Base-by-base conservation (phyloP, 2,113 vertebrate species). In the Grus americana region DNA sequence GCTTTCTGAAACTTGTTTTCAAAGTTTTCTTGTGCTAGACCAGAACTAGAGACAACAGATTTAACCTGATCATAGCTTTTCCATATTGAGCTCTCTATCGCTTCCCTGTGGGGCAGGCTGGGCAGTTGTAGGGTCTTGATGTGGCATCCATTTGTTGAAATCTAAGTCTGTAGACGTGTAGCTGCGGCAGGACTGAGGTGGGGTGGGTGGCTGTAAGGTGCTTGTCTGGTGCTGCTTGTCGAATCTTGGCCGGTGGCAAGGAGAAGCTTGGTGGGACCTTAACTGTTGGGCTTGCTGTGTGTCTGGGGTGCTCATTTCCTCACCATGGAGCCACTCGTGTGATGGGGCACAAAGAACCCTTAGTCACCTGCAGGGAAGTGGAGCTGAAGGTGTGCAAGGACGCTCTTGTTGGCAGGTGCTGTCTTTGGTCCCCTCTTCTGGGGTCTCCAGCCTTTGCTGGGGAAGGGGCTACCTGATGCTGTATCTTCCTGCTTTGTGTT, bases 321-420 rank as follows among this genome's bases (percentile, higher is more conserved):
- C 30, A 12, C 70, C 10, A 0, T 3, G 24, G 62, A 70, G 42
- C 30, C 27, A 1, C 47, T 22, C 0, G 2, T 27, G 38, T 50
- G 55, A 8, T 18, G 34, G 44, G 44, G n/a, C 57, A 34, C 34
- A 20, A 30, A 54, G 58, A 44, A 9, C 44, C 16, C 68, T 38
- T 36, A 5, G 19, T 36, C 32, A 23, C 32, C 34, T 2, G 10
- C 19, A 27, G 54, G 24, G 46, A 20, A 40, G 61, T 2, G 1
- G 67, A 80, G 67, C 61, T 54, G 67, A 44, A 23, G 58, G 36
- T 34, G 58, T 34, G 36, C 6, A 12, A 29, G 59, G 58, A 17
- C 36, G 38, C 24, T 73, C 52, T 34, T 30, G n/a, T 30, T 47
- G n/a, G 38, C 40, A 36, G 27, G 40, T 15, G 16, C 54, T 57